Conservation (phyloP, 2,797 vertebrate species). For the Clarias fuscus region DNA sequence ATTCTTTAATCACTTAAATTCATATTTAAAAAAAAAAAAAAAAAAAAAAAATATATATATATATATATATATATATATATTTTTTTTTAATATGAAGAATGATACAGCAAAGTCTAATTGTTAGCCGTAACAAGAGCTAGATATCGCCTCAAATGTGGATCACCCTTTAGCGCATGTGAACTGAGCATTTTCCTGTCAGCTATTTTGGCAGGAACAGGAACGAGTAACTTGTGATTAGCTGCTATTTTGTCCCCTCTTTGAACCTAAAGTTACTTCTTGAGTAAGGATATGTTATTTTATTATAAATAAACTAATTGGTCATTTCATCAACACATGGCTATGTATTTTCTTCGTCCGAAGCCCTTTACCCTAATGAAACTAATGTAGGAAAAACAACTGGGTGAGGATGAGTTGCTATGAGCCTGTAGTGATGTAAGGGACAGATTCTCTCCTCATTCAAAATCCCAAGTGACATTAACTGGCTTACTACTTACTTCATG, state of each 20-base stretch:
- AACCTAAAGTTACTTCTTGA: conserved; percentile 28
- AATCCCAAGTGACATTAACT: conserved; percentile 18
- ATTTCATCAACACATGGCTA: conserved; percentile 62
- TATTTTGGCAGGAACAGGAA: background rate
- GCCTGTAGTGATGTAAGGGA: conserved; percentile 48
- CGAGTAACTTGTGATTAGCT: background rate
- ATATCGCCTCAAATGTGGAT: background rate
- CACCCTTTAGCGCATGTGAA: background rate
- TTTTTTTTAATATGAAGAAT: no score
- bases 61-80: no score
- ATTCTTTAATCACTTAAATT: no score
- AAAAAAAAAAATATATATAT: no score
- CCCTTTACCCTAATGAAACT: conserved; percentile 63
- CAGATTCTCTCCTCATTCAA: conserved; percentile 29
- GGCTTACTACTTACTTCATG: background rate
- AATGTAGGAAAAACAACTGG: conserved; percentile 24
- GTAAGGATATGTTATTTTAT: conserved; percentile 52
- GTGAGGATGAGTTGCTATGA: conserved; percentile 53
- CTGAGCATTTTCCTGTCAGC: background rate
- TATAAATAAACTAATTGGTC: background rate
- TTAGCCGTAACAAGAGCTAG: background rate
- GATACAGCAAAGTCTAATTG: background rate
- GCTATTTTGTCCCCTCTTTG: background rate
- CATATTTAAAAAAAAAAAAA: no score
- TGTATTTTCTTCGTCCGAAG: conserved; percentile 68